These are phyloP conservation scores for Cataglyphis albicans DNA, from an alignment of 2,888 invertebrate species.

Conservation along the genomic window DNA sequence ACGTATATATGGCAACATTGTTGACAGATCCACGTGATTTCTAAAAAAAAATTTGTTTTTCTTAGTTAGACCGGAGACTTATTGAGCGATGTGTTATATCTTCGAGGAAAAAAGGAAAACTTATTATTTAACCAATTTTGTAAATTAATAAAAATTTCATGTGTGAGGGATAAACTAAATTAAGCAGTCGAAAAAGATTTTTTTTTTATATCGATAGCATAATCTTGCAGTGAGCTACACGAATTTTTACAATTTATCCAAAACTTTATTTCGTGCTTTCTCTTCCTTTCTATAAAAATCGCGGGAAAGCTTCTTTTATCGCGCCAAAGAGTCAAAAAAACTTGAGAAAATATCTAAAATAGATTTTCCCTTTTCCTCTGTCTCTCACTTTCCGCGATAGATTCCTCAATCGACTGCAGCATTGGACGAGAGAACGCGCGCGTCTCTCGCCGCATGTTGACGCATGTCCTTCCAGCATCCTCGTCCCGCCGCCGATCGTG, in stretches of 20 bases:
- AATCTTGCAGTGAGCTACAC: background rate
- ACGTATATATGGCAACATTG: too few relatives aligned
- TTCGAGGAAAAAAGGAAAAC: background rate
- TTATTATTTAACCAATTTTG: background rate
- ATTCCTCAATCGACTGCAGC: constrained; percentile 34
- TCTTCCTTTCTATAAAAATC: background rate
- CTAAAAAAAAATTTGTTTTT: too few relatives aligned
- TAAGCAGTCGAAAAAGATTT: background rate
- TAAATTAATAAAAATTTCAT: background rate
- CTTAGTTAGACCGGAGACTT: too few relatives aligned
- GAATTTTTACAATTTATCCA: background rate
- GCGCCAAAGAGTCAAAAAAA: background rate
- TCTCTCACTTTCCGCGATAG: background rate
- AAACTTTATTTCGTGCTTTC: background rate
- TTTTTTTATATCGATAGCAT: background rate
- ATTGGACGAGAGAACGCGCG: constrained; percentile 7
- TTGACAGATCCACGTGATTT: too few relatives aligned
- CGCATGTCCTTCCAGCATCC: constrained; percentile 34
- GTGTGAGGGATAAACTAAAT: background rate
- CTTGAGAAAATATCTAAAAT: background rate
- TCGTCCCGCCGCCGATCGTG: constrained; percentile 8
- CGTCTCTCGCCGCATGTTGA: constrained; percentile 47
- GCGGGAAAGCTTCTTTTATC: background rate
- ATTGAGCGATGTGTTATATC: background rate
- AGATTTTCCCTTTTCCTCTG: background rate